Conservation (phyloP, 2,797 vertebrate species). For the Galago senegalensis region DNA sequence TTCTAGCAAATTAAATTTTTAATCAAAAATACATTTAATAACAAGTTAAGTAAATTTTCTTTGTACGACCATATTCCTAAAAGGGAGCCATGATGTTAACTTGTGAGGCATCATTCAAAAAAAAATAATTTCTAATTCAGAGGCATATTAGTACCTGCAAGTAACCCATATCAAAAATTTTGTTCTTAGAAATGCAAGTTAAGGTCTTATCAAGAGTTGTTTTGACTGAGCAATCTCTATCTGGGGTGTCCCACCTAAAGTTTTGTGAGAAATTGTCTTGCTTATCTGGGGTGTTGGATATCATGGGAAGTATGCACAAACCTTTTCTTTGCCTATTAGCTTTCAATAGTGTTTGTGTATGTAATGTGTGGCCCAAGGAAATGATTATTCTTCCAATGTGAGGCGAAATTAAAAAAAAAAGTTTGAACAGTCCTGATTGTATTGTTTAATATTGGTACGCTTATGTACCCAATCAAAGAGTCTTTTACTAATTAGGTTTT, state of each 20-base stretch:
- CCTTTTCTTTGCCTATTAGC: no score
- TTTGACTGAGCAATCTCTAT: background rate
- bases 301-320: no score
- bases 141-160: background rate
- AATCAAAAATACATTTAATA: no score
- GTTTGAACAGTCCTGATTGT: background rate
- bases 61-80: background rate
- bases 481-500: background rate
- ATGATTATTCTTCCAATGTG: no score
- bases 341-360: no score
- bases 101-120: background rate
- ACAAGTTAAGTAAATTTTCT: background rate
- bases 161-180: background rate
- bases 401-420: no score
- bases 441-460: background rate
- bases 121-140: background rate
- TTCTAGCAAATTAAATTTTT: background rate
- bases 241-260: background rate
- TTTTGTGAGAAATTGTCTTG: no score
- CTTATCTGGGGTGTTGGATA: no score
- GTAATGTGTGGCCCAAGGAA: no score
- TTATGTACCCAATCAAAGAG: background rate
- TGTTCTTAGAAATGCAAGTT: background rate
- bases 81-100: background rate
- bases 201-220: background rate